phyloP scores from a whole-genome alignment of 2,113 vertebrate species.

The Ariopsis seemanni region DNA sequence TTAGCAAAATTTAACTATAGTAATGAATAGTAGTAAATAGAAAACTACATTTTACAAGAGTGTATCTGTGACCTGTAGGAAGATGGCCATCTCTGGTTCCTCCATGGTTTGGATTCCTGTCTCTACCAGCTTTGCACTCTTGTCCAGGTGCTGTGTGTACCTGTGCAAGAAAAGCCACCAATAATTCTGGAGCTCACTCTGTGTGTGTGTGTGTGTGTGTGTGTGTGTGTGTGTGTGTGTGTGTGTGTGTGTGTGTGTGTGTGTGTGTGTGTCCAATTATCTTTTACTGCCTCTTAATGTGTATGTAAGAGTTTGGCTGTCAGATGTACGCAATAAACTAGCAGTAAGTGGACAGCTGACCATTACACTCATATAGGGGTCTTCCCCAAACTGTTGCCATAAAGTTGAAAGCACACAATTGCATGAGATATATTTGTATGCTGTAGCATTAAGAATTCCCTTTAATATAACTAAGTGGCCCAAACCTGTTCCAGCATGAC shows the following conservation, averaged over 20 bases:
- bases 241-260: background rate
- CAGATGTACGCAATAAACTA: background rate
- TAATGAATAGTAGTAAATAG: background rate
- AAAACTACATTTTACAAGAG: background rate
- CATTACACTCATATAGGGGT: background rate
- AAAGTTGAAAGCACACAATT: background rate
- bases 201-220: background rate
- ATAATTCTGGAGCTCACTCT: background rate
- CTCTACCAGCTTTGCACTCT: conserved; percentile 85
- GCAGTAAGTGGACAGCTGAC: background rate
- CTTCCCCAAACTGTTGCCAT: background rate
- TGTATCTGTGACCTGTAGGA: conserved; percentile 82
- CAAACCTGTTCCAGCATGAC: background rate
- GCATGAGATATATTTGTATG: background rate
- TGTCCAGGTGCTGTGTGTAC: conserved; percentile 86
- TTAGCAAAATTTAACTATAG: background rate
- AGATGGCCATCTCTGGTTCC: conserved; percentile 90
- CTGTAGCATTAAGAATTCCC: background rate
- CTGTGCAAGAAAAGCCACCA: conserved; percentile 54
- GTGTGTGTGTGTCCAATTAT: background rate
- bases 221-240: background rate
- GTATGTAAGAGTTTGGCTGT: background rate
- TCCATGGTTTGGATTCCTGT: conserved; percentile 93
- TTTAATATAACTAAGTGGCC: background rate
- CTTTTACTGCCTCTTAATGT: background rate